A percentile compares a stretch with the other conserved stretches of the same genome.
phyloP scores from a whole-genome alignment of 2,113 vertebrate genomes.

The Corythaeola cristata region DNA sequence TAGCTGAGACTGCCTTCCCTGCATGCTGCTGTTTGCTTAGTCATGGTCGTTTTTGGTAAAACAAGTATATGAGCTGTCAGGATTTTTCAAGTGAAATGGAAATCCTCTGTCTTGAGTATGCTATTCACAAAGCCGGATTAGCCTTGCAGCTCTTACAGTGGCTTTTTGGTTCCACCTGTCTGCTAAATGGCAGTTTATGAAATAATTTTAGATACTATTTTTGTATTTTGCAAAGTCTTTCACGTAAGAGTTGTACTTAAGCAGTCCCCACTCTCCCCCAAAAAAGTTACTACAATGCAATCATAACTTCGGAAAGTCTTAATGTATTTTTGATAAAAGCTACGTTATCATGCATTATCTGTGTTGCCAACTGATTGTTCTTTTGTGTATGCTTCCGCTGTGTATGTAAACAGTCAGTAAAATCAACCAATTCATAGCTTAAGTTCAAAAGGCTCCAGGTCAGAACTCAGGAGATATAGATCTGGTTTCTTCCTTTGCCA shows the following conservation, averaged over 20 bases:
- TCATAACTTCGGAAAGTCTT: not conserved
- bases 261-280: accelerated
- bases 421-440: not conserved
- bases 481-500: not conserved
- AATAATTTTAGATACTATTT: not conserved
- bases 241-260: not conserved
- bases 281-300: not conserved
- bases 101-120: not conserved
- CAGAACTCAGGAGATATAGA: not conserved
- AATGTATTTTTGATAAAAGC: not conserved
- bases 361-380: accelerated
- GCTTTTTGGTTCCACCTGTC: not conserved
- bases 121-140: not conserved
- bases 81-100: not conserved
- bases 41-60: not conserved
- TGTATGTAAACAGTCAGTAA: not conserved
- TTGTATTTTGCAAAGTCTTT: not conserved
- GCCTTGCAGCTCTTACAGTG: not conserved
- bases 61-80: not conserved
- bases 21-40: not conserved
- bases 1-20: not conserved
- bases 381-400: not conserved
- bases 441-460: not conserved
- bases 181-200: not conserved
- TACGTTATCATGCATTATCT: not conserved